These are phyloP conservation scores for Bombycilla garrulus DNA, from an alignment of 2,113 vertebrate species.

Conservation along the genomic window DNA sequence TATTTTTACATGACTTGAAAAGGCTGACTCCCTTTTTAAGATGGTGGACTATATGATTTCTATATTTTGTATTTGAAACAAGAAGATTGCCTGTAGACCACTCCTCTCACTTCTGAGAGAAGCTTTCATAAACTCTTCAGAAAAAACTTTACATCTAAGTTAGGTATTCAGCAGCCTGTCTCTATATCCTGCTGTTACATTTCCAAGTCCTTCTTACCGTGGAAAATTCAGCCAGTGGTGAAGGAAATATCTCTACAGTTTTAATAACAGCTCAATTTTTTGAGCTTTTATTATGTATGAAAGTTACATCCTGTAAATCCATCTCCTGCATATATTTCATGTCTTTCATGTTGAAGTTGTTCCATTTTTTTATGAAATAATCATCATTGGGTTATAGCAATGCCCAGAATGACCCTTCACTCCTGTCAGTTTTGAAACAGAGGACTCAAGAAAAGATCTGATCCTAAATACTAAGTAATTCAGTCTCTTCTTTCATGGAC, in stretches of 20 bases:
- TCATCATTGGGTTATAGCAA: not conserved
- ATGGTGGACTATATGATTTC: not conserved
- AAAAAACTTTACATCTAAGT: accelerated
- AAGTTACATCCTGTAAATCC: not conserved
- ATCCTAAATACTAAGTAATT: not conserved
- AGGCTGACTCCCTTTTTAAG: not conserved
- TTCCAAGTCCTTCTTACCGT: not conserved
- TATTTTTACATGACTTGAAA: constrained; percentile 12
- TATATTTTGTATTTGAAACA: constrained; percentile 4
- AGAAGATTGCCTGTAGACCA: not conserved
- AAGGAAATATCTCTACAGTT: not conserved
- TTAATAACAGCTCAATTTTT: not conserved
- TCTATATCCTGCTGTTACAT: not conserved
- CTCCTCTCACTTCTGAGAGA: not conserved
- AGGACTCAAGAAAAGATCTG: not conserved
- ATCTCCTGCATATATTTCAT: not conserved
- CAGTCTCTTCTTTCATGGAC: not conserved
- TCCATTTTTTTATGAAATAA: not conserved
- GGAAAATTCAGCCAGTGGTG: not conserved
- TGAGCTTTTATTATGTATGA: not conserved
- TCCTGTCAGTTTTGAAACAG: not conserved
- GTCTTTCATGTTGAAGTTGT: not conserved
- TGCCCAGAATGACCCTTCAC: not conserved
- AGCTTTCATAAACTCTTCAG: not conserved
- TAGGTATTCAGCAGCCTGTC: not conserved